Evolutionary conservation across 2,888 invertebrate species (phyloP), one percentile per base, ranked within the genome.

Genomic region (Octonoba sinensis): DNA sequence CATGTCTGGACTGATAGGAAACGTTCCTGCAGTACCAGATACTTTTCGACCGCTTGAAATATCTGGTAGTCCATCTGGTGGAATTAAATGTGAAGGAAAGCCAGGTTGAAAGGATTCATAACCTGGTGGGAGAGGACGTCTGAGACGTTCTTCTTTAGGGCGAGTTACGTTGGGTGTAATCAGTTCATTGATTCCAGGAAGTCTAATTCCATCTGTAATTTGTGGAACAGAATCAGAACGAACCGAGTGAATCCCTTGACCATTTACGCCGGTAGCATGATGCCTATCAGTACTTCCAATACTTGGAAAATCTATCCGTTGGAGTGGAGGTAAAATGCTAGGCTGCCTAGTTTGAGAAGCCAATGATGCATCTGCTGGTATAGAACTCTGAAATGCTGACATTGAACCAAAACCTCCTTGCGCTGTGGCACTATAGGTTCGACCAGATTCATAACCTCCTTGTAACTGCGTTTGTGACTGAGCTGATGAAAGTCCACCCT

Each of bases 381-480:
- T 59, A 18, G 74, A 36, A 18, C 64, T 59, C 59, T 82, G 70
- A 51, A 70, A 74, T 36, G 56, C 64, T 51, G 18, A 36, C 47
- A 51, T 49, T 22, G 78, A 60, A 66, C 74, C 79, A 60, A 83
- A 79, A n/a, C 78, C 78, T n/a, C 83, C 78, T 62, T 78, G 78
- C 24, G 78, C 83, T 27, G 78, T 79, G 0, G 83, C 83, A 15
- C 49, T 44, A 20, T 83, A 83, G 15, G 73, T 83, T 66, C 78
- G 78, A 22, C 78, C 83, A 8, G 78, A 74, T 18, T 67, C 46
- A 56, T 79, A 83, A 27, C 71, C 74, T 1, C 83, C 83, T 60
- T 83, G 83, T 18, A 83, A 64, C n/a, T 83, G 78, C 13, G 83
- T 79, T 60, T 74, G 78, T 8, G 83, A 70, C 62, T 79, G 78